Percentiles rank a stretch among this genome's conserved stretches.
Evolutionary conservation across 2,888 invertebrate species (phyloP).

Genomic region (Cheilosia vulpina): DNA sequence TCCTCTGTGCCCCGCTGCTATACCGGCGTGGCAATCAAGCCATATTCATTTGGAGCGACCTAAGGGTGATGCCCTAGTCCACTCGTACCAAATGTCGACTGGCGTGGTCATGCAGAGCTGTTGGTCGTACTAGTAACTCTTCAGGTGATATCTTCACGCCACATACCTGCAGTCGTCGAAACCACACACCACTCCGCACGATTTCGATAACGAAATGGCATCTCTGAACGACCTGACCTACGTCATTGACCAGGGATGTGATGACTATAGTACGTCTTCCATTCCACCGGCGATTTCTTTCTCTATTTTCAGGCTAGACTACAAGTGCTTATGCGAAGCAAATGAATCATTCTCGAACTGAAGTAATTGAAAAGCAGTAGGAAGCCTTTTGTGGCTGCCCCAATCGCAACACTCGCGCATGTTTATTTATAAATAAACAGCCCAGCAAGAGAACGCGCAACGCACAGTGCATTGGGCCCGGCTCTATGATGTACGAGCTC

Average conservation of each 20-base stretch:
- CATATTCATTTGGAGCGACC: too few relatives aligned
- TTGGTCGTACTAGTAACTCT: too few relatives aligned
- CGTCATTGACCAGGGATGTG: constrained; percentile 42
- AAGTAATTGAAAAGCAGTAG: constrained; percentile 72
- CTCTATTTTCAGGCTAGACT: constrained; percentile 30
- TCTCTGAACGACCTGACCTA: background rate
- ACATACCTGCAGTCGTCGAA: too few relatives aligned
- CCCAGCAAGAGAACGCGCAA: constrained; percentile 19
- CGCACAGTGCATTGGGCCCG: background rate
- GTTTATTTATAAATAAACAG: constrained; percentile 54
- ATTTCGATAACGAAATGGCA: background rate
- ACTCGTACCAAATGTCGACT: too few relatives aligned
- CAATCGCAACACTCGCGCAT: constrained; percentile 54
- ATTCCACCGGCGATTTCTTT: constrained; percentile 3
- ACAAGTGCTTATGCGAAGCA: constrained; percentile 52
- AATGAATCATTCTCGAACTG: constrained; percentile 57
- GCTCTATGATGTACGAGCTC: constrained; percentile 53
- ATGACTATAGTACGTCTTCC: constrained; percentile 25
- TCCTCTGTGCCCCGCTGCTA: too few relatives aligned
- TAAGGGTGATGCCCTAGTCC: too few relatives aligned
- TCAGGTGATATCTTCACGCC: too few relatives aligned
- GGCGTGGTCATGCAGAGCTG: too few relatives aligned
- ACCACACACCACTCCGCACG: too few relatives aligned
- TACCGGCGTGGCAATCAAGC: too few relatives aligned
- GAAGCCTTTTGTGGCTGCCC: constrained; percentile 43